Base-by-base conservation (phyloP, 1,140 invertebrate species). In the Mya arenaria region DNA sequence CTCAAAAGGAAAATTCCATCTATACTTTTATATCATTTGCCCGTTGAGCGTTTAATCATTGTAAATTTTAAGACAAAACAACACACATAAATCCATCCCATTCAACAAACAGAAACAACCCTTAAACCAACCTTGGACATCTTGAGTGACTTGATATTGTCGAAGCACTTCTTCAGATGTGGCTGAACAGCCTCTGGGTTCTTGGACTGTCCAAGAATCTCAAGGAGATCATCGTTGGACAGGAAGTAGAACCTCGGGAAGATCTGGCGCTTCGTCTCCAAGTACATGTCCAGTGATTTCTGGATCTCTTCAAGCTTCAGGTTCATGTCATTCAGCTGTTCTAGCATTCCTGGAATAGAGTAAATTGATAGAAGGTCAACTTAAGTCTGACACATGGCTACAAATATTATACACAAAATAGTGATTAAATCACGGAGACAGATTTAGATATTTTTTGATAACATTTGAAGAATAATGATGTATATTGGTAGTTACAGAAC, bases 201-300 rank as follows among this genome's bases (percentile, higher is more conserved):
- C 87, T 93, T 92, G 10, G 91, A 92, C 81, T 93, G 92, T 34
- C 93, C 93, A 25, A 93, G 89, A 60, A 93, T 93, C 83, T 93
- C 92, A 71, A 93, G 82, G 30, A 93, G 86, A 74, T 93, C 92
- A 62, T 93, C 92, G 66, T 93, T 93, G 48, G 92, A 93, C 69
- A 93, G 85, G 88, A 93, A 93, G 84, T 93, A 93, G 84, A 93
- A 93, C 62, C 93, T 82, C 37, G 93, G 93, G 87, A 93, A 93
- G 68, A 92, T 91, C 84, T 92, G 89, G 71, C 92, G 84, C 83
- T 93, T 93, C 3, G 91, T 93, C 84, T 93, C 93, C 63, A 93
- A 87, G 82, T 93, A 93, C 90, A 92, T 92, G 80, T 93, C 93
- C 44, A 93, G 84, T 25, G 92, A 93, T 78, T 93, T 93, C 89